Evolutionary conservation across 2,113 vertebrate species (phyloP).

Genomic region (Zapus hudsonius): DNA sequence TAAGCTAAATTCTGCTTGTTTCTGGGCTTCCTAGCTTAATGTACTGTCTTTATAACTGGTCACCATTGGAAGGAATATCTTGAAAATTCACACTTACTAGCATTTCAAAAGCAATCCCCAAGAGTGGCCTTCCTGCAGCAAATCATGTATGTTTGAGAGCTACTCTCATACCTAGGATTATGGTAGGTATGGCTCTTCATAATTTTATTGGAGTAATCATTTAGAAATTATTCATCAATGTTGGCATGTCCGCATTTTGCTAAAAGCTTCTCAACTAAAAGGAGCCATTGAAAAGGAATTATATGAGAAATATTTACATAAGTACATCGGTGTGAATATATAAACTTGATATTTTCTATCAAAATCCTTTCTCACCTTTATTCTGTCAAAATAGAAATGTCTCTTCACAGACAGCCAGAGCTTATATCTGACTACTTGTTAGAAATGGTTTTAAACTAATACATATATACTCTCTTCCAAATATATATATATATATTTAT

Average conservation of each 20-base stretch:
- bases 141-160: background rate
- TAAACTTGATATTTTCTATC: no score
- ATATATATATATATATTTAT: no score
- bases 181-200: background rate
- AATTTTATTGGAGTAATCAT: background rate
- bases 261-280: background rate
- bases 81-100: background rate
- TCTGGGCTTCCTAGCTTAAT: background rate
- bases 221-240: background rate
- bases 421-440: background rate
- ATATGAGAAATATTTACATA: background rate
- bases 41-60: background rate
- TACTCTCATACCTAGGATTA: background rate
- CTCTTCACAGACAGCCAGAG: accelerated
- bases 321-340: background rate
- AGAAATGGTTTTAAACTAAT: background rate
- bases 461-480: no score
- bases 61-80: background rate
- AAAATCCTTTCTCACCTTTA: no score
- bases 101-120: background rate
- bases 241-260: background rate
- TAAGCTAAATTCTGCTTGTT: background rate
- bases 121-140: no score
- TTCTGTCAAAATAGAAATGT: background rate
- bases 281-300: background rate